A percentile compares a stretch with the other conserved stretches of the same genome.
Conservation (phyloP, 2,888 invertebrate species). For the Dolichomitus sp. region DNA sequence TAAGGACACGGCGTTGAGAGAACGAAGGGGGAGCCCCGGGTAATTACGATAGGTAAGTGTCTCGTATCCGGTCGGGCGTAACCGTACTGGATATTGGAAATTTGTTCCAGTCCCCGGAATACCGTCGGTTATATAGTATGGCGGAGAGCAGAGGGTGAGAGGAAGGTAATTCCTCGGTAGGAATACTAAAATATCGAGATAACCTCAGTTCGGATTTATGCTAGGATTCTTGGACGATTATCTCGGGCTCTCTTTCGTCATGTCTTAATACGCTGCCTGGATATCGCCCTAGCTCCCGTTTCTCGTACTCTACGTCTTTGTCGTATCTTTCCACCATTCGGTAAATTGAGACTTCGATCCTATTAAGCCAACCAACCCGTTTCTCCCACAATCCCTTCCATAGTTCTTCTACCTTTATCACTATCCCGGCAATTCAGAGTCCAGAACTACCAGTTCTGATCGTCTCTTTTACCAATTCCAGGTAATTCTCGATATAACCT, state of each 20-base stretch:
- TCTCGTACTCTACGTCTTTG: slow-evolving; percentile 27
- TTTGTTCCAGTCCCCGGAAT: slow-evolving; percentile 69
- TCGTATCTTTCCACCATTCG: slow-evolving; percentile 41
- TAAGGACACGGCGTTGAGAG: slow-evolving; percentile 62
- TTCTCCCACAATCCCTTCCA: slow-evolving; percentile 27
- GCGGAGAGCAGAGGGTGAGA: slow-evolving; percentile 44
- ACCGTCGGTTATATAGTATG: slow-evolving; percentile 46
- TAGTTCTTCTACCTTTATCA: slow-evolving; percentile 36
- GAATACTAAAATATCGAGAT: slow-evolving; percentile 74
- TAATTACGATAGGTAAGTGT: slow-evolving; percentile 71
- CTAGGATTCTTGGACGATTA: slow-evolving; percentile 60
- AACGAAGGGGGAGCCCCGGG: slow-evolving; percentile 44
- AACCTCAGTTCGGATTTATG: slow-evolving; percentile 64
- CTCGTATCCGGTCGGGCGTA: slow-evolving; percentile 72
- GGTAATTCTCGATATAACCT: neutral
- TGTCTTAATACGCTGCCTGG: slow-evolving; percentile 67
- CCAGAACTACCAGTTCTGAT: neutral
- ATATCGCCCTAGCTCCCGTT: slow-evolving; percentile 55
- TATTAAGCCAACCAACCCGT: slow-evolving; percentile 54
- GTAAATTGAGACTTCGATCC: slow-evolving; percentile 62
- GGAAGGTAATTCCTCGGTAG: slow-evolving; percentile 71
- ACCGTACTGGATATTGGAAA: slow-evolving; percentile 77
- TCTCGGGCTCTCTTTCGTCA: slow-evolving; percentile 70
- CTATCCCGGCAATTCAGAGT: slow-evolving; percentile 6
- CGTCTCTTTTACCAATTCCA: slow-evolving; percentile 13